Base-by-base conservation (phyloP, 37 sponge, comb jelly and placozoan genomes). In the Theonella swinhoei region DNA sequence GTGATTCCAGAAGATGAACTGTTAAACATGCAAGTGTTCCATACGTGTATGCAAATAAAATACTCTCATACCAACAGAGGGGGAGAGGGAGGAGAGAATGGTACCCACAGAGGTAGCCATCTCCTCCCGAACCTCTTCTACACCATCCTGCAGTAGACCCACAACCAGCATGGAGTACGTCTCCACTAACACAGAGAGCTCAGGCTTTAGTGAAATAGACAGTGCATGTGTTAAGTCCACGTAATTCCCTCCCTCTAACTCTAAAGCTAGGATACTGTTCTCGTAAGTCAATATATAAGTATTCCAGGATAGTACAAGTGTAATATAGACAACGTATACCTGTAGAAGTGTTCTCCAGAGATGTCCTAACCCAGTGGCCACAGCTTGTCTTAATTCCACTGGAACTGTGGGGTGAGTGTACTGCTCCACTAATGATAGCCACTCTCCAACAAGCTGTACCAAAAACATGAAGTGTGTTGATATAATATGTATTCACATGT, bases 81-180 rank as follows among this genome's bases (percentile, higher is more conserved):
- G 26, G 26, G 3, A 63, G 64, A 28, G 8, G 26, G 64, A 63
- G 26, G 7, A 63, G 36, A 77, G 63, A 11, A 83, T 31, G 23
- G 19, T 30, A 1, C 63, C 34, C 3, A 78, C 63, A 60, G 63
- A 3, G 25, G 1, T n/a, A 9, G 78, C 77, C 64, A 78, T 71
- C 4, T 37, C 29, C 37, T 31, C 34, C 0, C 75, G 71, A 9
- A 87, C 80, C n/a, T 79, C 87, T 58, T 0, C 29, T 29, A 80
- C 80, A 0, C 64, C 33, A 42, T 87, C 87, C 29, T 87, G 87
- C 7, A 87, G 71, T 28, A 87, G 47, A 1, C 17, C 34, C 25
- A 87, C 74, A 7, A 79, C 75, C 59, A 87, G 29, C 37, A 66
- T 36, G 37, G 80, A 87, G 68, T 23, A 85, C 30, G 9, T 17